These are phyloP conservation scores for Sebastes kiyomatsui DNA, from an alignment of 2,797 vertebrate species.

Conservation along the genomic window DNA sequence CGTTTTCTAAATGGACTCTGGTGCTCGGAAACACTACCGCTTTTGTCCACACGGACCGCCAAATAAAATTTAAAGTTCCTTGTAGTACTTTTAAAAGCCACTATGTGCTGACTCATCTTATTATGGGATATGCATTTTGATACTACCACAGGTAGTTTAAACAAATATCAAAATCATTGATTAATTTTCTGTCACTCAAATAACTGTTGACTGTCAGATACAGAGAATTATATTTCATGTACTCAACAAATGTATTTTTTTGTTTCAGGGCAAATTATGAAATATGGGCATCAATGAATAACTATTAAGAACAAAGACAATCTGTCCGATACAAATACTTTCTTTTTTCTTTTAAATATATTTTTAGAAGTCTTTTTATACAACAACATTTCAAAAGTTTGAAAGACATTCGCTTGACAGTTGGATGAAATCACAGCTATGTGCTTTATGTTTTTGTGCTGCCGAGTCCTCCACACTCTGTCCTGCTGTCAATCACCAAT, in stretches of 20 bases:
- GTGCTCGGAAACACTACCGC: too few species aligned
- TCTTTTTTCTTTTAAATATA: neutral
- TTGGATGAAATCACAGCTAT: neutral
- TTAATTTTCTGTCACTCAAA: neutral
- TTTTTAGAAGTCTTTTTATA: neutral
- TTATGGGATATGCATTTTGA: neutral
- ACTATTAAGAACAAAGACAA: neutral
- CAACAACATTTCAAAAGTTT: constrained; percentile 9
- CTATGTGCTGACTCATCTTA: neutral
- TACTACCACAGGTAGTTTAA: neutral
- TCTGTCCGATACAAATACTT: neutral
- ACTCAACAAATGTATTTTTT: neutral
- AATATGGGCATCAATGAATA: too few species aligned
- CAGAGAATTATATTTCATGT: neutral
- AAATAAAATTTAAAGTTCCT: too few species aligned
- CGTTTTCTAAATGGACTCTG: too few species aligned
- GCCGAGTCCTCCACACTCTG: constrained; percentile 15
- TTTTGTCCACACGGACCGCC: too few species aligned
- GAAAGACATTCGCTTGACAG: neutral
- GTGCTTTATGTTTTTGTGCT: neutral
- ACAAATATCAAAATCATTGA: neutral
- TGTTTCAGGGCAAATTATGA: neutral
- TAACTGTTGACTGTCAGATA: neutral
- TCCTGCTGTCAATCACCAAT: constrained; percentile 46
- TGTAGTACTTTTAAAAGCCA: neutral